Conservation (phyloP, 2,888 invertebrate genomes). For the Linyphia triangularis region DNA sequence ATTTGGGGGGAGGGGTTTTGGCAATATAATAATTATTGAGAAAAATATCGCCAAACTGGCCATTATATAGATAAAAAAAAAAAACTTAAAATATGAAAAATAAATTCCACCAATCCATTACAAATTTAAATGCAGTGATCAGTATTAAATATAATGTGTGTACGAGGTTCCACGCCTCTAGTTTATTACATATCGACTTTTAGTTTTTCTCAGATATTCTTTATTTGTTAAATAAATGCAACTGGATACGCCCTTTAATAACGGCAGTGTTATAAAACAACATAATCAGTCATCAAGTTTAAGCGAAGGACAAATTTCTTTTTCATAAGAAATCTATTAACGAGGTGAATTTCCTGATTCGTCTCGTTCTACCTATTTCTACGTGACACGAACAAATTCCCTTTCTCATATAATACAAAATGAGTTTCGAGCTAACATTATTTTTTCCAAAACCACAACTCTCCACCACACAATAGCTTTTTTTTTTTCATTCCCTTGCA, state of each 20-base stretch:
- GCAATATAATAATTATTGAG: no score
- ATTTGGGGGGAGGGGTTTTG: no score
- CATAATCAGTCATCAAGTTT: background rate
- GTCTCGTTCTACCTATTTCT: background rate
- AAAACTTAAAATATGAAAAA: no score
- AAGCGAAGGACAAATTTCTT: background rate
- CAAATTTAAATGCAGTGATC: no score
- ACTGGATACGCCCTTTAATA: background rate
- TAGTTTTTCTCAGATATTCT: no score
- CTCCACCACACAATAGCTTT: background rate
- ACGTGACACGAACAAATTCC: background rate
- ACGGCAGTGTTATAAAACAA: background rate
- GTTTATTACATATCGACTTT: no score
- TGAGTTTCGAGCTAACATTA: background rate
- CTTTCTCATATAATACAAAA: background rate
- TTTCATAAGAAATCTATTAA: background rate
- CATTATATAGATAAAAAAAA: no score
- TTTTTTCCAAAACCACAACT: background rate
- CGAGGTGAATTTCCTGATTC: background rate
- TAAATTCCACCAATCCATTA: no score
- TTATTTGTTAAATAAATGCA: background rate
- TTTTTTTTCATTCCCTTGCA: background rate
- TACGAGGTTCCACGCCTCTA: no score
- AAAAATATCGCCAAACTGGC: no score
- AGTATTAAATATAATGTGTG: no score